These are phyloP conservation scores for Drosophila lutescens DNA, from an alignment of 2,888 invertebrate species.

Conservation along the genomic window DNA sequence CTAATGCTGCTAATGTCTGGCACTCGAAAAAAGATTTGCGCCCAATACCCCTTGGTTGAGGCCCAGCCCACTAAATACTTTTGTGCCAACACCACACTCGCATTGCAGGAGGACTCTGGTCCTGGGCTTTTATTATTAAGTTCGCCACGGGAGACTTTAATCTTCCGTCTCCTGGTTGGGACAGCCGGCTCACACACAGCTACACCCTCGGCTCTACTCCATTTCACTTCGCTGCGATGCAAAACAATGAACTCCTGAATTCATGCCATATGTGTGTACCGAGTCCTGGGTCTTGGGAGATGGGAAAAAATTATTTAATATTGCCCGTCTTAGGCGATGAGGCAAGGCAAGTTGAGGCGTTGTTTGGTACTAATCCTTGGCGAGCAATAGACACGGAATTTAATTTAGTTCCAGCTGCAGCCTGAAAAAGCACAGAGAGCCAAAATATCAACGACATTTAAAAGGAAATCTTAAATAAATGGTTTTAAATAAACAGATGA, in stretches of 20 bases:
- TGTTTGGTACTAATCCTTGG: slow-evolving; percentile 74
- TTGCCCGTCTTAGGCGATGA: slow-evolving; percentile 65
- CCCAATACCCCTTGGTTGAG: slow-evolving; percentile 21
- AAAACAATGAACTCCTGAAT: slow-evolving; percentile 72
- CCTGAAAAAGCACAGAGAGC: slow-evolving; percentile 2
- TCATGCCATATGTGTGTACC: slow-evolving; percentile 75
- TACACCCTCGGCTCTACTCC: slow-evolving; percentile 29
- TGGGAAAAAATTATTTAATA: slow-evolving; percentile 75
- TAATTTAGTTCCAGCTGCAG: slow-evolving; percentile 76
- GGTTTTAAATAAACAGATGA: too few relatives aligned
- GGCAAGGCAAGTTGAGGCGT: slow-evolving; percentile 59
- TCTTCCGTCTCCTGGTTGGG: slow-evolving; percentile 70
- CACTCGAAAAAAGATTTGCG: slow-evolving; percentile 72
- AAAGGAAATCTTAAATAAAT: too few relatives aligned
- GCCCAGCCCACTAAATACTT: slow-evolving; percentile 61
- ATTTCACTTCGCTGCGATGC: slow-evolving; percentile 61
- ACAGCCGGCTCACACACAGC: slow-evolving; percentile 35
- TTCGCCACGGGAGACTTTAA: slow-evolving; percentile 84
- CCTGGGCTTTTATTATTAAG: slow-evolving; percentile 82
- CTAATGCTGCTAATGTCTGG: slow-evolving; percentile 79
- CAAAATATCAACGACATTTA: not conserved
- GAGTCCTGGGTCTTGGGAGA: slow-evolving; percentile 41
- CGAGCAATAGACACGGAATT: slow-evolving; percentile 81
- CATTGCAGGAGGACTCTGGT: slow-evolving; percentile 27
- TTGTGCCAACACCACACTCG: slow-evolving; percentile 56